phyloP scores from a whole-genome alignment of 2,113 vertebrate genomes.

The Lycaon pictus region DNA sequence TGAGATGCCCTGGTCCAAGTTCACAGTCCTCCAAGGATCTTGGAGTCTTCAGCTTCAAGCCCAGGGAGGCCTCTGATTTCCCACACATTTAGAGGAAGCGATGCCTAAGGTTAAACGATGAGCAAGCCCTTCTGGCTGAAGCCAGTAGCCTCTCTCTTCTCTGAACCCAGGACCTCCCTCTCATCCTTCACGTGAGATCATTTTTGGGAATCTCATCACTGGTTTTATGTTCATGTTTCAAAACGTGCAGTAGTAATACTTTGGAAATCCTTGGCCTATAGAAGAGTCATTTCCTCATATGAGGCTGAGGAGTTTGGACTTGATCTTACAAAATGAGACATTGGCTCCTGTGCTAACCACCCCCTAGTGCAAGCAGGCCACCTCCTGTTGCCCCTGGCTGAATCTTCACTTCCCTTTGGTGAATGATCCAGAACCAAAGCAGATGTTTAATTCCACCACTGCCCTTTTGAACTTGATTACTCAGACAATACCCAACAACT shows the following conservation, averaged over 20 bases:
- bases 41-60: neutral
- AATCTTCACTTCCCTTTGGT: neutral
- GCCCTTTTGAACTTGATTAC: conserved; percentile 62
- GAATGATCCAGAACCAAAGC: neutral
- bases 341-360: neutral
- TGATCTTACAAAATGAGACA: conserved; percentile 54
- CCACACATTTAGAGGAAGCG: neutral
- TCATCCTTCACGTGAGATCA: conserved; percentile 2
- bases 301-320: conserved; percentile 59
- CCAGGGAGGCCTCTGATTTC: neutral
- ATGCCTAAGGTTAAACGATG: neutral
- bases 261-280: neutral
- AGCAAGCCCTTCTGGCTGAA: neutral
- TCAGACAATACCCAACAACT: conserved; percentile 29
- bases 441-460: neutral
- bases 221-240: conserved; percentile 30
- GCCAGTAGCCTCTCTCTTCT: neutral
- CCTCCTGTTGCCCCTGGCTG: neutral
- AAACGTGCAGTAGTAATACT: neutral
- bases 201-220: conserved; percentile 41
- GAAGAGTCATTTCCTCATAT: conserved; percentile 62
- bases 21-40: neutral
- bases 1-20: neutral
- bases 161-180: neutral
- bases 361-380: neutral